Conservation (phyloP, 2,113 vertebrate species). For the Entelurus aequoreus region DNA sequence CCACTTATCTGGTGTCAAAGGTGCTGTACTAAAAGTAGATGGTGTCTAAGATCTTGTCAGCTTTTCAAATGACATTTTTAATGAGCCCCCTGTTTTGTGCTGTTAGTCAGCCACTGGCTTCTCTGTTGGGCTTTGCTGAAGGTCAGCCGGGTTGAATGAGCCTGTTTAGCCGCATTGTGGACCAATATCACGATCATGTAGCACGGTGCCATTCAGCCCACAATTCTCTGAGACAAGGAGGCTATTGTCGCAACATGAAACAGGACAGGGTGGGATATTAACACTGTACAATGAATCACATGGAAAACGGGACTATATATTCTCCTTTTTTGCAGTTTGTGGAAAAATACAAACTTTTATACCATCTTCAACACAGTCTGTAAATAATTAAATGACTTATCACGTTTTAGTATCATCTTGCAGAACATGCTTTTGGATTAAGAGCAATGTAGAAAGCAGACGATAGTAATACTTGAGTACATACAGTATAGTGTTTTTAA, state of each 20-base stretch:
- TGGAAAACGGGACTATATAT: constrained; percentile 55
- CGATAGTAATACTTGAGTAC: too few relatives aligned
- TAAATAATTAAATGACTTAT: too few relatives aligned
- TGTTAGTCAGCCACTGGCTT: constrained; percentile 48
- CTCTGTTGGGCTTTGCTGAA: constrained; percentile 61
- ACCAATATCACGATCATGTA: constrained; percentile 69
- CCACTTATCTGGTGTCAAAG: constrained; percentile 52
- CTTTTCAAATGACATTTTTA: constrained; percentile 66
- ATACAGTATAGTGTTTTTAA: too few relatives aligned
- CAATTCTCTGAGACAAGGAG: constrained; percentile 64
- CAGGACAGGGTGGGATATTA: constrained; percentile 47
- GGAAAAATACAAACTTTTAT: constrained; percentile 21
- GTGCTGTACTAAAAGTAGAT: constrained; percentile 64
- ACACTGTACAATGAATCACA: constrained; percentile 53
- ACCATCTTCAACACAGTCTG: constrained; percentile 10
- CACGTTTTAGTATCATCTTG: too few relatives aligned
- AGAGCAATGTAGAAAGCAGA: too few relatives aligned
- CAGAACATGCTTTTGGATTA: too few relatives aligned
- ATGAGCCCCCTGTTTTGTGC: constrained; percentile 60
- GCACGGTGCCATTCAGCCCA: constrained; percentile 63
- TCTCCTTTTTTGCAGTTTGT: constrained; percentile 32
- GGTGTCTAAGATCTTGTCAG: constrained; percentile 47
- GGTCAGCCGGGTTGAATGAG: constrained; percentile 67
- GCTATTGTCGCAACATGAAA: constrained; percentile 62
- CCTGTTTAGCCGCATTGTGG: constrained; percentile 56